phyloP scores from a whole-genome alignment of 2,797 vertebrate genomes.

The Chloroceryle amazona region DNA sequence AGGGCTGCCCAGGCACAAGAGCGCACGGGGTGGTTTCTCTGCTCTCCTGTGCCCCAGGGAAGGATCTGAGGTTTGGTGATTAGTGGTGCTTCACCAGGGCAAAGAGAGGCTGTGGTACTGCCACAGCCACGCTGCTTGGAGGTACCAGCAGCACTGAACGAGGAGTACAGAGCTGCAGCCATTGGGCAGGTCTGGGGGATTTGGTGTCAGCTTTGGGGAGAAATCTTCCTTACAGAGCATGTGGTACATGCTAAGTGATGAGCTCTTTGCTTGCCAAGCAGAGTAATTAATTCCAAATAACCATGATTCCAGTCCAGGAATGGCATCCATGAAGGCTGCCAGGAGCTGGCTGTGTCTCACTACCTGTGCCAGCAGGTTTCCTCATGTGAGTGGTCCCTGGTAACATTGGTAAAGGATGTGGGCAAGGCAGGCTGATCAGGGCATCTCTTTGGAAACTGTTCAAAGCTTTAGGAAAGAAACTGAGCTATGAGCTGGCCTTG shows the following conservation, averaged over 20 bases:
- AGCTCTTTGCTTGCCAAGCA: background rate
- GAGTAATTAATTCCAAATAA: background rate
- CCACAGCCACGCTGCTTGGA: accelerated
- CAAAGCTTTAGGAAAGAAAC: background rate
- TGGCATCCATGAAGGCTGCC: accelerated
- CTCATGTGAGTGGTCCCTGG: background rate
- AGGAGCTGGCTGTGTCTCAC: background rate
- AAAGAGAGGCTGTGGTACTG: background rate
- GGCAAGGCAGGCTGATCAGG: background rate
- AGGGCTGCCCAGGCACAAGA: background rate
- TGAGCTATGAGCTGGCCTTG: background rate
- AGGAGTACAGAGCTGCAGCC: background rate
- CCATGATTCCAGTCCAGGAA: background rate
- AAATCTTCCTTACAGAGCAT: accelerated
- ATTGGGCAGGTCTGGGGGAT: accelerated
- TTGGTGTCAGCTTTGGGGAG: accelerated
- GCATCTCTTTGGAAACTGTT: background rate
- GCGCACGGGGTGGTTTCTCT: accelerated
- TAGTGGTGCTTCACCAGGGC: background rate
- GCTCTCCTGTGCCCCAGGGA: accelerated
- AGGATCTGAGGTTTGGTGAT: background rate
- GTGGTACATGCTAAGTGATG: background rate
- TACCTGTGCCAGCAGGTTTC: background rate
- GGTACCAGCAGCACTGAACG: accelerated
- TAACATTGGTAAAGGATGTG: background rate